These are phyloP conservation scores for Agonopterix alstromeriana DNA, from an alignment of 2,888 invertebrate species.

Conservation along the genomic window DNA sequence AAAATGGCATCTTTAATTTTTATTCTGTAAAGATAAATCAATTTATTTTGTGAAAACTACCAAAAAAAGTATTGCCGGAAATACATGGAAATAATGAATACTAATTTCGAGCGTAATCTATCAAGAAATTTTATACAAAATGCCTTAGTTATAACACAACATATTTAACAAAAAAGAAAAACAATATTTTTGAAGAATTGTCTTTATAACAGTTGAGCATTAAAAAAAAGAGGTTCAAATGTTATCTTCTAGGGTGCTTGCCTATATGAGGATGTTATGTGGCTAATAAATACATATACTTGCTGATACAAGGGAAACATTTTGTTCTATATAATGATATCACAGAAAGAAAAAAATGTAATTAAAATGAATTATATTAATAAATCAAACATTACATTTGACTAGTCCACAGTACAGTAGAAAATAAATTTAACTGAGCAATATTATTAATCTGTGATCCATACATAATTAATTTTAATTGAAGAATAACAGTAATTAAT, in stretches of 20 bases:
- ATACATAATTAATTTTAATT: neutral
- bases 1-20: slow-evolving; percentile 30
- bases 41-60: no score
- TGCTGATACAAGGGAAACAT: slow-evolving; percentile 20
- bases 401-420: slow-evolving; percentile 52
- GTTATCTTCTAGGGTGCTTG: slow-evolving; percentile 12
- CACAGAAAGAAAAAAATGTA: slow-evolving; percentile 55
- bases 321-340: slow-evolving; percentile 64
- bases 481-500: neutral
- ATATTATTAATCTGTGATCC: slow-evolving; percentile 7
- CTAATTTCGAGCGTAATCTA: no score
- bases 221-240: slow-evolving; percentile 12
- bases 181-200: slow-evolving; percentile 16
- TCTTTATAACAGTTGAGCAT: slow-evolving; percentile 33
- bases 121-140: no score
- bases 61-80: no score
- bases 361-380: slow-evolving; percentile 27
- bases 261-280: slow-evolving; percentile 55
- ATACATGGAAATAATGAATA: no score
- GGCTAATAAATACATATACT: slow-evolving; percentile 47
- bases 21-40: slow-evolving; percentile 3
- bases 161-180: slow-evolving; percentile 14
- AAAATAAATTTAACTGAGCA: slow-evolving; percentile 34
- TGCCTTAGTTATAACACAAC: slow-evolving; percentile 13
- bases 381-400: slow-evolving; percentile 51